Conservation (phyloP, 2,113 vertebrate genomes). For the Leptosomus discolor region DNA sequence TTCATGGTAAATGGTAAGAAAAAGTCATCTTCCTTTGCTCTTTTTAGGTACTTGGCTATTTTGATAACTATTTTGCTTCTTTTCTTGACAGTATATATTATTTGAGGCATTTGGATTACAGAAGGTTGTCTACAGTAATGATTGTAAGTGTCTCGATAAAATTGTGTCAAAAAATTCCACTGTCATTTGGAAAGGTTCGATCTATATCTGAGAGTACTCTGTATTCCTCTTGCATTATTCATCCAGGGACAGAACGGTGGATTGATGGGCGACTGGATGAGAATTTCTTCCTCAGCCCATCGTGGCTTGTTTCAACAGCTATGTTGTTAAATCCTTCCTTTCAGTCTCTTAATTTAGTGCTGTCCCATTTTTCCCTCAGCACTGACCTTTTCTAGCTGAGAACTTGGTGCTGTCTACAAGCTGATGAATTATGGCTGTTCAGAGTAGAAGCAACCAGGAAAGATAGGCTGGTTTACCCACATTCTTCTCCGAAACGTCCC, state of each 20-base stretch:
- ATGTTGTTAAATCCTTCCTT: neutral
- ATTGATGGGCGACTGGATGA: neutral
- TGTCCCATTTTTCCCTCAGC: neutral
- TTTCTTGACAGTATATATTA: neutral
- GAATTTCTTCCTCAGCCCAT: neutral
- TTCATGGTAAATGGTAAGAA: neutral
- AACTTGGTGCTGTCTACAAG: neutral
- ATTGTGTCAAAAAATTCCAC: neutral
- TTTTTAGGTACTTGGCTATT: neutral
- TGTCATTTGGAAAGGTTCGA: neutral
- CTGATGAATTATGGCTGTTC: neutral
- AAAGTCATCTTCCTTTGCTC: neutral
- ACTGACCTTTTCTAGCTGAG: conserved; percentile 41
- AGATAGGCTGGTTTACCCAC: neutral
- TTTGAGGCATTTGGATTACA: neutral
- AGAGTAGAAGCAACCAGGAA: neutral
- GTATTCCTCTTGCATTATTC: neutral
- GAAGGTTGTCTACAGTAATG: neutral
- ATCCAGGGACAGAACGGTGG: neutral
- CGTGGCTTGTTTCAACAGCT: neutral
- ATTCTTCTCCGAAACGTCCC: neutral
- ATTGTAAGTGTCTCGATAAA: neutral
- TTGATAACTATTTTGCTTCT: neutral
- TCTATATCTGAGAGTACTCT: neutral
- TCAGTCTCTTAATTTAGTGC: neutral